Conservation (phyloP, 2,113 vertebrate species). For the Hepsetus odoe region DNA sequence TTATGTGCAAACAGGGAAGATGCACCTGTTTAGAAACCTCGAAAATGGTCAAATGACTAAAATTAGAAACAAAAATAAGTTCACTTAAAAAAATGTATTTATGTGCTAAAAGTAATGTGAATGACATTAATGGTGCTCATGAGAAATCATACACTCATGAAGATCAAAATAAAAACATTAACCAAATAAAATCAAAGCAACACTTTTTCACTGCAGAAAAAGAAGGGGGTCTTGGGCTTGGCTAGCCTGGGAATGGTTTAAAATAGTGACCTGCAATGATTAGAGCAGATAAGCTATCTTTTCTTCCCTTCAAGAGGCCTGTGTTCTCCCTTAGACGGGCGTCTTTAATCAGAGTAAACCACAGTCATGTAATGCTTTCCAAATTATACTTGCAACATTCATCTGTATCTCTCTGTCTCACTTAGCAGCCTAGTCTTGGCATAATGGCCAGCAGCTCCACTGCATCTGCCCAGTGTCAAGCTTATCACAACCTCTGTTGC, state of each 20-base stretch:
- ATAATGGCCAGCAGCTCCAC: constrained; percentile 14
- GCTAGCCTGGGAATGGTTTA: constrained; percentile 17
- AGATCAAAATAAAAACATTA: no score
- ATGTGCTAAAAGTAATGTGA: no score
- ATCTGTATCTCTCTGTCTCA: constrained; percentile 18
- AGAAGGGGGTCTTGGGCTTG: background rate
- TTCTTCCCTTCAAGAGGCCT: constrained; percentile 12
- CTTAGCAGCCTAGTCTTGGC: constrained; percentile 21
- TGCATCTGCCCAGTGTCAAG: constrained; percentile 32
- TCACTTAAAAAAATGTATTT: no score
- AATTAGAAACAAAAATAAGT: no score
- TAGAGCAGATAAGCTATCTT: constrained; percentile 44
- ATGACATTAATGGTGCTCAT: no score
- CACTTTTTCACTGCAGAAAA: background rate
- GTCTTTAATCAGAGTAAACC: constrained; percentile 49
- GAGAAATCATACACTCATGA: no score
- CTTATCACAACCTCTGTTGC: background rate
- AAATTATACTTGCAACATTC: constrained; percentile 15
- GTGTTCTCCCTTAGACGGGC: constrained; percentile 39
- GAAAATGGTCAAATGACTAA: no score
- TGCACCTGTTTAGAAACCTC: no score
- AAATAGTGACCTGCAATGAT: constrained; percentile 40
- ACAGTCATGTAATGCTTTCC: constrained; percentile 25
- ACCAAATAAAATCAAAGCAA: background rate
- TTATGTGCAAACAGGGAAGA: no score